phyloP scores from a whole-genome alignment of 2,113 vertebrate species.

The Sebastes fasciatus region DNA sequence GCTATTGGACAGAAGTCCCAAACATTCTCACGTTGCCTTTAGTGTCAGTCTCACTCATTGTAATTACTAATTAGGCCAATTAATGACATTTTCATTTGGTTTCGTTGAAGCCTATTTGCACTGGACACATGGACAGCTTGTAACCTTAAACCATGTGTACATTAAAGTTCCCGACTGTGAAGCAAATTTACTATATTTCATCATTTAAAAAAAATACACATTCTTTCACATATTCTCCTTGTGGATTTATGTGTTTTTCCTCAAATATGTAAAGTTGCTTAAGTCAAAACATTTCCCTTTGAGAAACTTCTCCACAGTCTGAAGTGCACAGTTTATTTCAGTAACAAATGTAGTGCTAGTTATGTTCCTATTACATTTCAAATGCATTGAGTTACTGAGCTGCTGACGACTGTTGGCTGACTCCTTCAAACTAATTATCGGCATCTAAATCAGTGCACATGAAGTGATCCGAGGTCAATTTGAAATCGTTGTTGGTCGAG shows the following conservation, averaged over 20 bases:
- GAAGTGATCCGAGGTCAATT: not conserved
- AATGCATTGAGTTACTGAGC: not conserved
- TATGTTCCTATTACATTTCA: not conserved
- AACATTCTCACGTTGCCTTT: no score
- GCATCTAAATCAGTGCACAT: not conserved
- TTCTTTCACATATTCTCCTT: not conserved
- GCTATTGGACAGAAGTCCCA: not conserved
- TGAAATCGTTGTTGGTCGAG: not conserved
- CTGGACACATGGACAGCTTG: not conserved
- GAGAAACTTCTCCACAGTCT: not conserved
- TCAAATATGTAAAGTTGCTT: not conserved
- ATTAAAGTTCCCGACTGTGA: not conserved
- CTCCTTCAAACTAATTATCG: not conserved
- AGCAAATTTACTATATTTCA: not conserved
- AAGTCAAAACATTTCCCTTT: not conserved
- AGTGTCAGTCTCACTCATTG: not conserved
- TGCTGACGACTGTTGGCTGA: not conserved
- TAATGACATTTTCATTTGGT: not conserved
- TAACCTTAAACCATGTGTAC: not conserved
- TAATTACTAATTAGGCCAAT: not conserved
- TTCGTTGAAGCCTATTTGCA: not conserved
- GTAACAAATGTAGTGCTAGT: no score
- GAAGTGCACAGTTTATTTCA: not conserved
- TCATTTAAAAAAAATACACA: not conserved
- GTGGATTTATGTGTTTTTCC: not conserved